A percentile compares a stretch with the other conserved stretches of the same genome.
phyloP scores from a whole-genome alignment of 2,113 vertebrate species.

The Acanthisitta chloris region DNA sequence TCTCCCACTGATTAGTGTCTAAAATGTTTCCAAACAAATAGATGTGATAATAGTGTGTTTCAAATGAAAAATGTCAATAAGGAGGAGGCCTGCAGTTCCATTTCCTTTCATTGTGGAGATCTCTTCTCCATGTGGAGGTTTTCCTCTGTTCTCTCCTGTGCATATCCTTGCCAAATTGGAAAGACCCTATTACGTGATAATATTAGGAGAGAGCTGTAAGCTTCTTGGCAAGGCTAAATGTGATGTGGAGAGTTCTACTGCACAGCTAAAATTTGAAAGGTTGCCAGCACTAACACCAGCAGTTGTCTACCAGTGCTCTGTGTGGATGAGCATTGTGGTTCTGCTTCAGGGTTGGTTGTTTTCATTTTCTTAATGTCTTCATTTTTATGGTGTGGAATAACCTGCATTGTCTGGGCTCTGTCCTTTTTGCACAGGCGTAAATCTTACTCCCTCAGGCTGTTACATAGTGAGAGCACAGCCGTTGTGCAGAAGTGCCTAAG shows the following conservation, averaged over 20 bases:
- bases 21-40: neutral
- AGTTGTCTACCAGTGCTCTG: neutral
- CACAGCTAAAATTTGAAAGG: neutral
- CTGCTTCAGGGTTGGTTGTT: neutral
- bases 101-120: conserved; percentile 35
- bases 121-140: neutral
- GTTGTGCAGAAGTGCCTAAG: neutral
- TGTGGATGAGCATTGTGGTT: neutral
- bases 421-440: neutral
- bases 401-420: neutral
- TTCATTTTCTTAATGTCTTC: neutral
- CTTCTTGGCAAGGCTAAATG: conserved; percentile 20
- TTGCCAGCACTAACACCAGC: conserved; percentile 10
- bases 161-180: conserved; percentile 14
- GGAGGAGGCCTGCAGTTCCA: neutral
- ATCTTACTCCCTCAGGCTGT: neutral
- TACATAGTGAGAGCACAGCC: neutral
- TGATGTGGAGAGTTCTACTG: neutral
- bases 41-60: neutral
- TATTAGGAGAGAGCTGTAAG: neutral
- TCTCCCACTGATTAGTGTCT: neutral
- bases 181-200: conserved; percentile 16
- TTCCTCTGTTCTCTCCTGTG: neutral
- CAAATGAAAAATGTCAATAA: neutral
- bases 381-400: neutral